Conservation (phyloP, 2,113 vertebrate genomes). For the Coregonus clupeaformis region DNA sequence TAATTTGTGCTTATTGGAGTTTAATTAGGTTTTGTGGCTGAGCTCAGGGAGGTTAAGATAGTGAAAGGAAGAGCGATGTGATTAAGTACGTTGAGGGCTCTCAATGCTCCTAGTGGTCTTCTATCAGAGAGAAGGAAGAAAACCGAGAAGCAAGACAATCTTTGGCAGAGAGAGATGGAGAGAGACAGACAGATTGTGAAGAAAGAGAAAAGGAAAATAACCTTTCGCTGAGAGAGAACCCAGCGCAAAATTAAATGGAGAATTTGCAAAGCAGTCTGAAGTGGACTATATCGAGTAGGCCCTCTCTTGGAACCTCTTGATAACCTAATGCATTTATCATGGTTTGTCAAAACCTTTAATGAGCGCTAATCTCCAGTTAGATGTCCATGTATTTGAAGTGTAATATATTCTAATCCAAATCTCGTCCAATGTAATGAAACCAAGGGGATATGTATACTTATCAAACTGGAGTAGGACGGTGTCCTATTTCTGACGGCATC, state of each 20-base stretch:
- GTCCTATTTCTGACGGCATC: constrained; percentile 50
- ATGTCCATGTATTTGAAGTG: constrained; percentile 40
- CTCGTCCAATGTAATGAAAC: constrained; percentile 45
- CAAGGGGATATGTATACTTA: constrained; percentile 52
- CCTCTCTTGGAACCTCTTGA: no score
- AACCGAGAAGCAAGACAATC: neutral
- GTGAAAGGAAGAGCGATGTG: constrained; percentile 38
- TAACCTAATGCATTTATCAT: constrained; percentile 22
- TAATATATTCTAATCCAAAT: constrained; percentile 60
- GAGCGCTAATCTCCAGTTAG: constrained; percentile 39
- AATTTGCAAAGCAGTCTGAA: no score
- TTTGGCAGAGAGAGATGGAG: neutral
- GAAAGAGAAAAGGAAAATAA: neutral
- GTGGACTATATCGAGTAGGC: no score
- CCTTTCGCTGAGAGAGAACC: no score
- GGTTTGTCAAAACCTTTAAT: constrained; percentile 15
- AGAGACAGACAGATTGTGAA: neutral
- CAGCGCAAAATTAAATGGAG: no score
- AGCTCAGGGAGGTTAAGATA: constrained; percentile 43
- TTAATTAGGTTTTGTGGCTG: constrained; percentile 59
- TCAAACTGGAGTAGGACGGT: constrained; percentile 34
- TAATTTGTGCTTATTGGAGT: constrained; percentile 54
- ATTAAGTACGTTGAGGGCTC: constrained; percentile 22
- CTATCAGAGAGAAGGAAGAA: neutral
- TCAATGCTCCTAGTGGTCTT: neutral